phyloP scores from a whole-genome alignment of 2,113 vertebrate species.

The Sylvilagus bachmani region DNA sequence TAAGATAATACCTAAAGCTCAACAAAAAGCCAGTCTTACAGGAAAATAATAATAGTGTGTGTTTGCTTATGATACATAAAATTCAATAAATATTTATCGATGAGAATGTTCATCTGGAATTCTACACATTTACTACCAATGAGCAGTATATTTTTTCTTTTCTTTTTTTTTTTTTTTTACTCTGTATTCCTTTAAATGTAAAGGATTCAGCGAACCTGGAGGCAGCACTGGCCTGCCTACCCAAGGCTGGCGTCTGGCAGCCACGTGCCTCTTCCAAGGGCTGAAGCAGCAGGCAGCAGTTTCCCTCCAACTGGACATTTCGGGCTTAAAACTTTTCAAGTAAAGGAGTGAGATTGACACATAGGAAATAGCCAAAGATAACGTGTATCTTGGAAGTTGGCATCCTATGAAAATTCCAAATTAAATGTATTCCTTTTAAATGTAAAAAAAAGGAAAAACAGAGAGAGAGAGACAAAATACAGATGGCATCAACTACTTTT shows the following conservation, averaged over 20 bases:
- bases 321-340: slow-evolving; percentile 34
- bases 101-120: slow-evolving; percentile 14
- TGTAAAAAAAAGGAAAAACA: not conserved
- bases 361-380: slow-evolving; percentile 1
- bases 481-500: not conserved
- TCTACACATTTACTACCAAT: not conserved
- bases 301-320: not conserved
- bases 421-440: too few relatives aligned
- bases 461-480: not conserved
- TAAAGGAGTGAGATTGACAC: not conserved
- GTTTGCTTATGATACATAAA: slow-evolving; percentile 5
- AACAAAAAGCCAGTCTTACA: not conserved
- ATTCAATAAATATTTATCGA: slow-evolving; percentile 17
- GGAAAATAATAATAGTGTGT: not conserved
- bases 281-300: not conserved
- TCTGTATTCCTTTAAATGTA: slow-evolving; percentile 39
- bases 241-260: slow-evolving; percentile 39
- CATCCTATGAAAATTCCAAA: slow-evolving; percentile 14
- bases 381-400: not conserved
- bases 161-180: not conserved
- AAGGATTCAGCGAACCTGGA: slow-evolving; percentile 4
- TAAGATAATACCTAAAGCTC: not conserved
- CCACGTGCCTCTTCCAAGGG: not conserved
- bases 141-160: not conserved
- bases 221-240: slow-evolving; percentile 49